Conservation (phyloP, 92 coral and sea anemone species). For the Porites lobata region DNA sequence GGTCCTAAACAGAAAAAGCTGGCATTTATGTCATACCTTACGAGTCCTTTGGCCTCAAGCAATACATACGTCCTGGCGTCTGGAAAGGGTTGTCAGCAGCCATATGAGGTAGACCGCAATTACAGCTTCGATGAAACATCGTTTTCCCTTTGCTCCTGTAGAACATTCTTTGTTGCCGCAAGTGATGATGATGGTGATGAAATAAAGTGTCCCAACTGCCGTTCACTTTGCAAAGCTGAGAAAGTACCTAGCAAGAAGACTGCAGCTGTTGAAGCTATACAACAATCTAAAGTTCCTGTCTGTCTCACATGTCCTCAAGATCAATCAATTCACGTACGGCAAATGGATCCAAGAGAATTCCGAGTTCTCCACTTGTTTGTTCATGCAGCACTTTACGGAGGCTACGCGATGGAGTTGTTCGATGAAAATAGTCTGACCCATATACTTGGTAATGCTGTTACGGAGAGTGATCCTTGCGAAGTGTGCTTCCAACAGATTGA, state of each 20-base stretch:
- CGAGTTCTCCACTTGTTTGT: conserved; percentile 89
- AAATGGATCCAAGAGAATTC: conserved; percentile 80
- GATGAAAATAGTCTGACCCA: conserved; percentile 55
- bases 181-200: neutral
- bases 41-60: conserved; percentile 50
- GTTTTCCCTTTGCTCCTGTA: conserved; percentile 54
- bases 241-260: neutral
- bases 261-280: neutral
- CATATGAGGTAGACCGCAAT: conserved; percentile 16
- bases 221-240: neutral
- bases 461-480: neutral
- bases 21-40: conserved; percentile 62
- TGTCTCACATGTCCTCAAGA: conserved; percentile 10
- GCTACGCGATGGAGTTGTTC: conserved; percentile 70
- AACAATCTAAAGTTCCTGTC: conserved; percentile 49
- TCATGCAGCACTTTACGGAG: conserved; percentile 85
- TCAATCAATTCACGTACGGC: conserved; percentile 52
- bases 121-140: conserved; percentile 11
- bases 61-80: conserved; percentile 44
- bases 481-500: conserved; percentile 76
- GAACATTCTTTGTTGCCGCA: conserved; percentile 35
- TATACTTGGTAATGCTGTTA: conserved; percentile 34
- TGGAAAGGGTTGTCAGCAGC: conserved; percentile 22
- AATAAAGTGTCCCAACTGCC: conserved; percentile 65
- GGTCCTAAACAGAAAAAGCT: conserved; percentile 8